A percentile compares a stretch with the other conserved stretches of the same genome.
phyloP scores from a whole-genome alignment of 2,888 invertebrate genomes.

The Caenorhabditis sp. region DNA sequence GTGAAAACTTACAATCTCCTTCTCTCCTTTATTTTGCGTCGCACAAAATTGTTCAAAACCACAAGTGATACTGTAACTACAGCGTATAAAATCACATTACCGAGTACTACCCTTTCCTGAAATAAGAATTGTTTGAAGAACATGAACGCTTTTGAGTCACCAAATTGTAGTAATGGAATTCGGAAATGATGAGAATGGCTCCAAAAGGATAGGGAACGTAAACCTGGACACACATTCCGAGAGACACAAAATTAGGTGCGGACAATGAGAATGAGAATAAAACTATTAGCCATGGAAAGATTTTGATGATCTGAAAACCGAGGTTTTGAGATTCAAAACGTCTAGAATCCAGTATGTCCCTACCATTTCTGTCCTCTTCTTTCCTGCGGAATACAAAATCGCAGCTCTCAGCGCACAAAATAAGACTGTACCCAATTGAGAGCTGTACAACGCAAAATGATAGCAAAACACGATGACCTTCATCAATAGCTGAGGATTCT shows the following conservation, averaged over 20 bases:
- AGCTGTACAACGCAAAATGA: not conserved
- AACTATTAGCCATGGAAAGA: not conserved
- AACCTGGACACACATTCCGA: constrained; percentile 30
- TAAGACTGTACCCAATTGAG: constrained; percentile 16
- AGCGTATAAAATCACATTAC: not conserved
- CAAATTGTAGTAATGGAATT: constrained; percentile 9
- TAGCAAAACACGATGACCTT: constrained; percentile 14
- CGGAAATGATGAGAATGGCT: constrained; percentile 1
- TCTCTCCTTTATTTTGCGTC: constrained; percentile 1
- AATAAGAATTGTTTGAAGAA: not conserved
- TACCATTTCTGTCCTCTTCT: constrained; percentile 3
- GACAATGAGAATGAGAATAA: not conserved
- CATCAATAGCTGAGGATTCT: constrained; percentile 22
- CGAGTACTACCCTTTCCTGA: not conserved
- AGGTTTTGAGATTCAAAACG: not conserved
- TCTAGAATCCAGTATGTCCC: not conserved
- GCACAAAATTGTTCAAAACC: constrained; percentile 20
- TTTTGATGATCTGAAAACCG: not conserved
- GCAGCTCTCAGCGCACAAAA: constrained; percentile 39
- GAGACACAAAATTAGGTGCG: constrained; percentile 10
- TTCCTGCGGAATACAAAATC: constrained; percentile 7
- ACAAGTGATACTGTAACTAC: not conserved
- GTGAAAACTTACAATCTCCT: constrained; percentile 1
- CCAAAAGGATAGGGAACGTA: constrained; percentile 29
- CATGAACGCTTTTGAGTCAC: no score